Base-by-base conservation (phyloP, 1,140 invertebrate species). In the Heliconius nattereri region DNA sequence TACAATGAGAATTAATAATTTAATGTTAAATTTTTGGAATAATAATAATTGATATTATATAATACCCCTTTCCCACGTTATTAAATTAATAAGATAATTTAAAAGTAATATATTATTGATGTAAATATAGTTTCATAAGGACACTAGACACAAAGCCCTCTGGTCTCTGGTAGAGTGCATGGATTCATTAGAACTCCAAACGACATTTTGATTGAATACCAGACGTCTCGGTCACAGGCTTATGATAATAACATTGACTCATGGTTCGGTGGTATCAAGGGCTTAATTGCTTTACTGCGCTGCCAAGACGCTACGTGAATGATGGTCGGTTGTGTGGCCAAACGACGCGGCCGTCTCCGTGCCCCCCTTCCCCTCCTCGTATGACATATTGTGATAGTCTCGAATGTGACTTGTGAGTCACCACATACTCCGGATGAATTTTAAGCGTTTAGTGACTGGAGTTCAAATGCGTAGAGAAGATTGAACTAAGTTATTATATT, bases 171-270 rank as follows among this genome's bases (percentile, higher is more conserved):
- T 5, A 29, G 71, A 5, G 35, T 40, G 19, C 7, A 72, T 37
- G 40, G 54, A 40, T 23, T 71, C 37, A 76, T 76, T 70, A 76
- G 19, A 60, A 66, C 40, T 8, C 7, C 80, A 72, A 78, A 78
- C 60, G n/a, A 66, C 76, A 66, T 75, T 80, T 76, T 76, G 79
- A 86, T 88, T 89, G 85, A 87, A 87, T 83, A 84, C 84, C 32
- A 32, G 32, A 85, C 87, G 84, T 86, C 84, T 86, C 85, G 86
- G 87, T 87, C 86, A 84, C 83, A 79, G 86, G 73, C 84, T 86
- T 82, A 80, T 81, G 83, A 86, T 86, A 86, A 85, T 86, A 84
- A 80, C 85, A 83, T 86, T 88, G 88, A 87, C 81, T 88, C 85
- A 85, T 75, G 85, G 76, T 79, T 82, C 78, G 66, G 82, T 83